Evolutionary conservation across 2,113 vertebrate species (phyloP).

Genomic region (Lates calcarifer): DNA sequence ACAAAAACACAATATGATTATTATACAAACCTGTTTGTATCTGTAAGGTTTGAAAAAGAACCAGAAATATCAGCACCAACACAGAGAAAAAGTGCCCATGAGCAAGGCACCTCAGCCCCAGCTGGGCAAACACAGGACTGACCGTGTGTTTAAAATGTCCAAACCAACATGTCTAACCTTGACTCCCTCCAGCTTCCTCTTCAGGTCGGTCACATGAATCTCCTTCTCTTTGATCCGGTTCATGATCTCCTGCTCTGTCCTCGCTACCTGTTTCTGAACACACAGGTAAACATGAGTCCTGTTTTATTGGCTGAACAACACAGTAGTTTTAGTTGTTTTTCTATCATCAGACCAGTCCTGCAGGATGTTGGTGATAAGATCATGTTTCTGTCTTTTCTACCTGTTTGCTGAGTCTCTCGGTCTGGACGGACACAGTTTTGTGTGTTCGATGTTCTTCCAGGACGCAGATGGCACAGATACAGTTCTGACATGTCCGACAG

Average conservation of each 20-base stretch:
- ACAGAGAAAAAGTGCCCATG: neutral
- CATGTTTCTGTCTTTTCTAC: slow-evolving; percentile 35
- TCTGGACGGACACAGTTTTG: slow-evolving; percentile 81
- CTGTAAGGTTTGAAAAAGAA: neutral
- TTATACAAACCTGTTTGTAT: neutral
- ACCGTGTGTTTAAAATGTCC: no score
- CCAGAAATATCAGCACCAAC: no score
- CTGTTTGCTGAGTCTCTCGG: slow-evolving; percentile 81
- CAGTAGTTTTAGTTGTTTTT: no score
- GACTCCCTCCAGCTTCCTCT: slow-evolving; percentile 64
- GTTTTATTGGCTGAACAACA: neutral
- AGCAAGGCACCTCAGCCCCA: no score
- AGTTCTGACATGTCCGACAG: slow-evolving; percentile 79
- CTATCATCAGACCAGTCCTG: neutral
- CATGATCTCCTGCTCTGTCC: slow-evolving; percentile 81
- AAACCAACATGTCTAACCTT: slow-evolving; percentile 59
- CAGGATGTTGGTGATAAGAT: no score
- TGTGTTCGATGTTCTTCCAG: slow-evolving; percentile 81
- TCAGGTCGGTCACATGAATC: slow-evolving; percentile 63
- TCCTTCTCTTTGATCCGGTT: slow-evolving; percentile 73
- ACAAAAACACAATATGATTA: neutral
- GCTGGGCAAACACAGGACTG: no score
- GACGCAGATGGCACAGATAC: slow-evolving; percentile 84
- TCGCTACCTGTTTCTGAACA: slow-evolving; percentile 78
- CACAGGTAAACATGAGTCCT: neutral